Conservation (phyloP, 2,797 vertebrate species). For the Cyclura pinguis region DNA sequence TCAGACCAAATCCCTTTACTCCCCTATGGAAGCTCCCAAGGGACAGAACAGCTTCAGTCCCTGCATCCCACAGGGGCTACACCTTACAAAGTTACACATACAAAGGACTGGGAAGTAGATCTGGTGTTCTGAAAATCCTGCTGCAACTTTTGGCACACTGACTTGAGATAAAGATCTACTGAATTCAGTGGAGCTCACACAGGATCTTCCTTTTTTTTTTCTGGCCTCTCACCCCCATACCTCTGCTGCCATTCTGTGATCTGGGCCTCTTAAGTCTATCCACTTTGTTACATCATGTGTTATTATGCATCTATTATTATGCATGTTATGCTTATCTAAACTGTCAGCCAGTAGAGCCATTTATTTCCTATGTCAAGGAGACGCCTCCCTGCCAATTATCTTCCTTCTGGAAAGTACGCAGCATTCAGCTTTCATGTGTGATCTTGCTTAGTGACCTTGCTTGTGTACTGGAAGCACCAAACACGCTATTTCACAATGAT, state of each 20-base stretch:
- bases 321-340: not conserved
- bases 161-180: not conserved
- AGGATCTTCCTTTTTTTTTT: not conserved
- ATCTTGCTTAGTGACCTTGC: not conserved
- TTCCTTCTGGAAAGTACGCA: not conserved
- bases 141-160: not conserved
- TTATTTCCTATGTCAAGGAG: not conserved
- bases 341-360: not conserved
- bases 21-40: not conserved
- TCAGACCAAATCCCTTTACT: not conserved
- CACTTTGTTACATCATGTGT: no score
- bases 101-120: not conserved
- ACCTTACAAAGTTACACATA: not conserved
- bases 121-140: not conserved
- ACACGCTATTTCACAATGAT: not conserved
- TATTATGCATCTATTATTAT: not conserved
- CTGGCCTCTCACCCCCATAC: not conserved
- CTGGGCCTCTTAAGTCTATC: not conserved
- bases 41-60: not conserved
- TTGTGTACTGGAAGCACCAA: not conserved
- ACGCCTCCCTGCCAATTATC: not conserved
- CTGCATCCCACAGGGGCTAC: not conserved
- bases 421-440: not conserved
- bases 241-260: not conserved
- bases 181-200: not conserved